A percentile compares a stretch with the other conserved stretches of the same genome.
Conservation (phyloP, 2,797 vertebrate species). For the Eurystomus glaucurus region DNA sequence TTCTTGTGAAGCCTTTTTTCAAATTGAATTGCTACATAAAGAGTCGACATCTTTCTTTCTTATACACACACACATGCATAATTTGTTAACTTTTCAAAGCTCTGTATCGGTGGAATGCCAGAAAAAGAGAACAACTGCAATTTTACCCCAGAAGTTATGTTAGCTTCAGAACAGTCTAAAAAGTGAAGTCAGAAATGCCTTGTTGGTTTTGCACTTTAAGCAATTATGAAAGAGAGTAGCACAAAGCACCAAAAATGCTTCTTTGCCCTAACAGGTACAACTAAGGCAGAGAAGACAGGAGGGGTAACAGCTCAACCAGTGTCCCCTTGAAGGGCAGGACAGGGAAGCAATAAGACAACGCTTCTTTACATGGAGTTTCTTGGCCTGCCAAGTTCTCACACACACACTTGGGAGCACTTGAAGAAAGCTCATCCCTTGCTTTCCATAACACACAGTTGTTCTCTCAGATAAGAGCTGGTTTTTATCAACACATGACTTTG, state of each 20-base stretch:
- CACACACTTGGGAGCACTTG: background rate
- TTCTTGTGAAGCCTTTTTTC: background rate
- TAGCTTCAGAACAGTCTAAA: background rate
- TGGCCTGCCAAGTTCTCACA: background rate
- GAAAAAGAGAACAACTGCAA: background rate
- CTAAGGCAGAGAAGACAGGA: background rate
- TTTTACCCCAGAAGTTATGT: background rate
- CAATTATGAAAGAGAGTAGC: background rate
- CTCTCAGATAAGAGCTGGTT: background rate
- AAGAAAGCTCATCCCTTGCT: background rate
- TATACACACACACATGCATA: background rate
- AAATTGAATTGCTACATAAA: background rate
- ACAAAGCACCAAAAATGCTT: background rate
- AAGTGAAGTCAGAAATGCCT: background rate
- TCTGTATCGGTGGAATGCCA: background rate
- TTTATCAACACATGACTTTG: background rate
- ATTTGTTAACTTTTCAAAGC: background rate
- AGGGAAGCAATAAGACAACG: background rate
- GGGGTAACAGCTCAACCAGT: background rate
- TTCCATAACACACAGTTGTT: background rate
- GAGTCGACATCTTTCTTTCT: background rate
- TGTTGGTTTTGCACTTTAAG: background rate
- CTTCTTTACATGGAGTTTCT: background rate
- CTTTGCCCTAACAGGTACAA: background rate
- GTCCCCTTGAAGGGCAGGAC: background rate